Conservation (phyloP, 2,888 invertebrate species). For the Unio delphinus region DNA sequence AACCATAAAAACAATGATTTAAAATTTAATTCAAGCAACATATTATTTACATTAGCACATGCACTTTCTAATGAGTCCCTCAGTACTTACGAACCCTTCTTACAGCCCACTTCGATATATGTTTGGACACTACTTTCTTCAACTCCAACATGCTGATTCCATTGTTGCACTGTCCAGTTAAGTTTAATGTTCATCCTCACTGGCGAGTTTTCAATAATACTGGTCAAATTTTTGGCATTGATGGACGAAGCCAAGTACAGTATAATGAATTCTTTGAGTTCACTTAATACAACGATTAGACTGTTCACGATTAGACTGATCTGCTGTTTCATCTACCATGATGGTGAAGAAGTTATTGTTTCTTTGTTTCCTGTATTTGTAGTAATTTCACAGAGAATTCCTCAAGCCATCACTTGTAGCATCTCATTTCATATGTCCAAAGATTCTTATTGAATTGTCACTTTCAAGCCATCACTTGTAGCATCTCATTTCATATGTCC, state of each 20-base stretch:
- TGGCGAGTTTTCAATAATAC: slow-evolving; percentile 25
- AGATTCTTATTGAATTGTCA: slow-evolving; percentile 26
- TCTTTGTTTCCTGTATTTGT: slow-evolving; percentile 5
- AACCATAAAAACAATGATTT: too few relatives aligned
- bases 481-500: too few relatives aligned
- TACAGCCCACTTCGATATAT: slow-evolving; percentile 22
- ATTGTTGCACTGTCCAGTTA: slow-evolving; percentile 36
- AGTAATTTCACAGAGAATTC: slow-evolving; percentile 19
- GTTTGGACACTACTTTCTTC: slow-evolving; percentile 26
- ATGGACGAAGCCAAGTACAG: slow-evolving; percentile 22
- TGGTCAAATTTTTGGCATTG: slow-evolving; percentile 19
- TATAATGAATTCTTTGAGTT: slow-evolving; percentile 40
- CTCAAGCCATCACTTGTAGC: slow-evolving; percentile 31
- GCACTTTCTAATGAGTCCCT: too few relatives aligned
- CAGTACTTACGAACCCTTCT: too few relatives aligned
- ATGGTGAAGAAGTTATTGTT: slow-evolving; percentile 26
- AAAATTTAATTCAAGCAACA: too few relatives aligned
- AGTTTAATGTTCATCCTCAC: slow-evolving; percentile 26
- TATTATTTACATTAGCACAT: too few relatives aligned
- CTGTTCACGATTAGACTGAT: slow-evolving; percentile 40
- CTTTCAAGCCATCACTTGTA: too few relatives aligned
- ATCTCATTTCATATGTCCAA: slow-evolving; percentile 39
- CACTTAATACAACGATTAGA: slow-evolving; percentile 30
- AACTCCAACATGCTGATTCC: slow-evolving; percentile 31
- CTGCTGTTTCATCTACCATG: slow-evolving; percentile 36